These are phyloP conservation scores for Sceloporus tristichus DNA, from an alignment of 2,113 vertebrate genomes.

Conservation along the genomic window DNA sequence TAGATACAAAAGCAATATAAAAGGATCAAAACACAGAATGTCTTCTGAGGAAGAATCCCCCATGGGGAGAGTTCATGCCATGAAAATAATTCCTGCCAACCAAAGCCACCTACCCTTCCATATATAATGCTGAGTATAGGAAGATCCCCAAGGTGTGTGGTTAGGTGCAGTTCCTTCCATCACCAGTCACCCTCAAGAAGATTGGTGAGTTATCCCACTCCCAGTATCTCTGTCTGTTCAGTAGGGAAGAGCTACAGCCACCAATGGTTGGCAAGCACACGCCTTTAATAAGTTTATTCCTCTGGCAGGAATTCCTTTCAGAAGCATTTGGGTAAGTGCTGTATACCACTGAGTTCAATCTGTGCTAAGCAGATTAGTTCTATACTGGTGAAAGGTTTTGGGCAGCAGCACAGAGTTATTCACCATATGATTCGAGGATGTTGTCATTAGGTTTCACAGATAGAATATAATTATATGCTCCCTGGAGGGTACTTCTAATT, in stretches of 20 bases:
- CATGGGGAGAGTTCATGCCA: too few species aligned
- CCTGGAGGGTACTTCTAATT: constrained; percentile 78
- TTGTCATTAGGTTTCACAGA: constrained; percentile 78
- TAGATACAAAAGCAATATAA: too few species aligned
- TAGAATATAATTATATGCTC: constrained; percentile 79
- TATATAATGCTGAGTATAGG: too few species aligned
- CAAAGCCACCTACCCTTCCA: too few species aligned
- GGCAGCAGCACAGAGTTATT: constrained; percentile 73
- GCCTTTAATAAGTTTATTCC: constrained; percentile 63
- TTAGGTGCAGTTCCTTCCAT: too few species aligned
- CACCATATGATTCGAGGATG: constrained; percentile 67
- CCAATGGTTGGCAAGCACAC: neutral
- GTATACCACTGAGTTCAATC: constrained; percentile 65
- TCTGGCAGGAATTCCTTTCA: constrained; percentile 61
- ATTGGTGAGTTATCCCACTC: too few species aligned
- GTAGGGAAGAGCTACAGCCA: rapidly evolving
- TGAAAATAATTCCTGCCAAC: too few species aligned
- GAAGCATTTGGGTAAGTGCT: constrained; percentile 64
- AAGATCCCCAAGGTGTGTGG: too few species aligned
- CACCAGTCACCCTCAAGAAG: too few species aligned
- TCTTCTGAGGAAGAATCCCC: too few species aligned
- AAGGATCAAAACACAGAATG: too few species aligned
- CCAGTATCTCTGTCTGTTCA: neutral
- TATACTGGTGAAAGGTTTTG: constrained; percentile 77
- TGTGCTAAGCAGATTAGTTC: constrained; percentile 78